Evolutionary conservation across 2,888 invertebrate species (phyloP).

Genomic region (Pterobdella sp.): DNA sequence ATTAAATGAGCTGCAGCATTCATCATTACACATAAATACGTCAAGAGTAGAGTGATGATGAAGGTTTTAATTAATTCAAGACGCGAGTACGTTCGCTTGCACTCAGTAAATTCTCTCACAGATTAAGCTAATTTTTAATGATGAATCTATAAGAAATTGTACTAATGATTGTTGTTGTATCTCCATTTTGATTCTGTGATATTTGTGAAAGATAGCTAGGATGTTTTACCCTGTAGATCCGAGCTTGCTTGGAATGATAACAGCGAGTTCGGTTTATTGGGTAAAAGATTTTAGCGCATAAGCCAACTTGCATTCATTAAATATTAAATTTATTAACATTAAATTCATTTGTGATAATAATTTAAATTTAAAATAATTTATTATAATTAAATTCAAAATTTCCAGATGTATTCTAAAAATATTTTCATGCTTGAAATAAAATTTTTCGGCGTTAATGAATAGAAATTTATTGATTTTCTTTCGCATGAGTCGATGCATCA

Average conservation of each 20-base stretch:
- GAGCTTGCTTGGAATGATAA: neutral
- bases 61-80: neutral
- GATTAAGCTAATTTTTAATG: no score
- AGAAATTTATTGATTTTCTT: neutral
- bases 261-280: neutral
- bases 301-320: no score
- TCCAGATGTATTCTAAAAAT: neutral
- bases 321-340: neutral
- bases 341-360: neutral
- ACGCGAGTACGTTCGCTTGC: no score
- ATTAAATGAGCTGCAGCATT: neutral
- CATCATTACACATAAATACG: neutral
- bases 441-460: no score
- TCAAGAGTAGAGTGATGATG: neutral
- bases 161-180: no score
- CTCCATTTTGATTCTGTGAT: neutral
- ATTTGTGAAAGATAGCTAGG: neutral
- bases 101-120: no score
- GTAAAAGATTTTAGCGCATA: neutral
- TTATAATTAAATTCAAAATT: neutral
- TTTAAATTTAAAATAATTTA: neutral
- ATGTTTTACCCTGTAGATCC: conserved; percentile 19
- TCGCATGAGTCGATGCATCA: conserved; percentile 11
- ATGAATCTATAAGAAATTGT: no score
- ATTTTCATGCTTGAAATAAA: neutral